Evolutionary conservation across 2,113 vertebrate genomes (phyloP).

Genomic region (Pterophyllum scalare): DNA sequence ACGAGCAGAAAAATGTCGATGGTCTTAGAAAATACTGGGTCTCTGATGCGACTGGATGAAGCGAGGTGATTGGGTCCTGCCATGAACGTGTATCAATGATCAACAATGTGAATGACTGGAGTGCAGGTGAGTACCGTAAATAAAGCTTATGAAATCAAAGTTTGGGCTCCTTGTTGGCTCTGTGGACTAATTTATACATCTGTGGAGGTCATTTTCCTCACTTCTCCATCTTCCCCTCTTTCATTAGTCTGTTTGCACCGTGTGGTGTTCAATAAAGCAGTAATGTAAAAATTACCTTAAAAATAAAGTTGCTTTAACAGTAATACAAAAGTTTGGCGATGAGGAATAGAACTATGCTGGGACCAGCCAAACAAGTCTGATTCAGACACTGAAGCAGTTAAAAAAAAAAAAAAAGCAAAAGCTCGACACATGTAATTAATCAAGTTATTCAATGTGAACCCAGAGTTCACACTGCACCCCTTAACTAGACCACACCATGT

Average conservation of each 20-base stretch:
- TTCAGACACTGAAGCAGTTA: constrained; percentile 42
- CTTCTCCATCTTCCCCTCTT: not conserved
- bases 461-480: constrained; percentile 31
- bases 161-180: not conserved
- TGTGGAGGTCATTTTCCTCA: not conserved
- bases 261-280: constrained; percentile 18
- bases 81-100: not conserved
- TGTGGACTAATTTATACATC: not conserved
- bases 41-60: not conserved
- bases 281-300: constrained; percentile 52
- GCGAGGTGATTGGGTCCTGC: constrained; percentile 2
- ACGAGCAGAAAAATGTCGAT: constrained; percentile 16
- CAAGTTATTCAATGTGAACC: not conserved
- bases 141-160: not conserved
- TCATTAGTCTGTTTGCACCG: constrained; percentile 9
- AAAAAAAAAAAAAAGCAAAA: constrained; percentile 32
- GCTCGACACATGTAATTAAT: constrained; percentile 37
- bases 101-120: not conserved
- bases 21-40: constrained; percentile 6
- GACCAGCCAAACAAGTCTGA: constrained; percentile 75
- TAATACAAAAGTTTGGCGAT: constrained; percentile 66
- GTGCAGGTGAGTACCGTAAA: not conserved
- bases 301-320: constrained; percentile 59
- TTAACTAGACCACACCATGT: not conserved
- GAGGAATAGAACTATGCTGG: constrained; percentile 48